Evolutionary conservation across 2,113 vertebrate genomes (phyloP).

Genomic region (Gasterosteus aculeatus): DNA sequence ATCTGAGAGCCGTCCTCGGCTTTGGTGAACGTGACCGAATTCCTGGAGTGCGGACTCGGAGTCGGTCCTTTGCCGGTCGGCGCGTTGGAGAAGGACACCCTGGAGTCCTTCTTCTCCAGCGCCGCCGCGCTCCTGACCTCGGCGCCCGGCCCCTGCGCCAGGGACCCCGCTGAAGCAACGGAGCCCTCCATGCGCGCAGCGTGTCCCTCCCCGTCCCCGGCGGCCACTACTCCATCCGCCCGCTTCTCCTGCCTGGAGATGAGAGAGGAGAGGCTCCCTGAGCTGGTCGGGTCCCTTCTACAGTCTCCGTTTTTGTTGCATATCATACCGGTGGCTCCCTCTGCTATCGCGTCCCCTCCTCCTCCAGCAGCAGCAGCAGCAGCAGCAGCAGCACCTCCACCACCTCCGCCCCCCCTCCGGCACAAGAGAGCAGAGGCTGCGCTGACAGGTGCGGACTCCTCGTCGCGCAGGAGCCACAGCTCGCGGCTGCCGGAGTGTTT

Average conservation of each 20-base stretch:
- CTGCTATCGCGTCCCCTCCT: conserved; percentile 48
- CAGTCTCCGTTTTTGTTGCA: conserved; percentile 86
- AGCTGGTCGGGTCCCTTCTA: conserved; percentile 79
- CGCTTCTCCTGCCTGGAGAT: conserved; percentile 77
- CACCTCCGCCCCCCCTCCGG: conserved; percentile 62
- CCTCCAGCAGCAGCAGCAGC: conserved; percentile 46
- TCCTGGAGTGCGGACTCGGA: conserved; percentile 65
- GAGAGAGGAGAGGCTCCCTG: conserved; percentile 80
- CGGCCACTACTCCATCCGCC: conserved; percentile 66
- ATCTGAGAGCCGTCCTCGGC: conserved; percentile 83
- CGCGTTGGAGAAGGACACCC: conserved; percentile 85
- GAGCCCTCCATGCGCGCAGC: conserved; percentile 77
- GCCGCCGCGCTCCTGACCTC: conserved; percentile 72
- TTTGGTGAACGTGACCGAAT: conserved; percentile 76
- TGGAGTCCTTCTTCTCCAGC: conserved; percentile 83
- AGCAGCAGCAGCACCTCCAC: conserved; percentile 21
- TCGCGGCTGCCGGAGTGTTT: conserved; percentile 77
- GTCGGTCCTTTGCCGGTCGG: conserved; percentile 69
- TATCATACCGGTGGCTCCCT: conserved; percentile 76
- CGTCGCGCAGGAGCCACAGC: conserved; percentile 66
- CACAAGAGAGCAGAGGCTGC: conserved; percentile 57
- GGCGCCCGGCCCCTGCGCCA: conserved; percentile 64
- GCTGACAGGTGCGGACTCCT: conserved; percentile 64
- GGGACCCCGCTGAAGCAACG: conserved; percentile 65
- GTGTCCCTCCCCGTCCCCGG: conserved; percentile 59